These are phyloP conservation scores for Lasaia peninsularis DNA, from an alignment of 1,140 invertebrate species.

Conservation along the genomic window DNA sequence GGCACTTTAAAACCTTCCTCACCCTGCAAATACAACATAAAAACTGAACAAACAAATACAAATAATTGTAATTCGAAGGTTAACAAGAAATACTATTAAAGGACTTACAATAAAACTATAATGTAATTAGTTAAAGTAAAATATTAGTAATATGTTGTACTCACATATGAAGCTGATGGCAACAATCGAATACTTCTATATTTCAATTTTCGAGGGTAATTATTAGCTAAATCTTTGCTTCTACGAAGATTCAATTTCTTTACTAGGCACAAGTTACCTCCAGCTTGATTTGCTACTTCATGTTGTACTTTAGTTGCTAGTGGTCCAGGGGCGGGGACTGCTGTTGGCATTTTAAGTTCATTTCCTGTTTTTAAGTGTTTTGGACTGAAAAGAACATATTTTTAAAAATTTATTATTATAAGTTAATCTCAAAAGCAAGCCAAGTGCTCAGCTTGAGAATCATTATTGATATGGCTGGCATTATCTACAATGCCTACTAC, in stretches of 20 bases:
- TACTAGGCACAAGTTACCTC: slow-evolving; percentile 33
- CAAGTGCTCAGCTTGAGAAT: no score
- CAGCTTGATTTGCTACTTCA: slow-evolving; percentile 14
- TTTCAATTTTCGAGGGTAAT: slow-evolving; percentile 43
- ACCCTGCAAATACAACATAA: slow-evolving; percentile 22
- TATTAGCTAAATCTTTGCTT: slow-evolving; percentile 32
- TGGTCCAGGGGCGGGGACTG: slow-evolving; percentile 30
- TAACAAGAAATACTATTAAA: no score
- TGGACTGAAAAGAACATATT: slow-evolving; percentile 38
- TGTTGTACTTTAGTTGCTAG: slow-evolving; percentile 16
- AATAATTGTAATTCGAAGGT: no score
- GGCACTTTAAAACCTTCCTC: slow-evolving; percentile 16
- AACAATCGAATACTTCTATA: slow-evolving; percentile 47
- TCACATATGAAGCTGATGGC: slow-evolving; percentile 33
- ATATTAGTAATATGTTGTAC: slow-evolving; percentile 9
- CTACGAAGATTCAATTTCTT: slow-evolving; percentile 41
- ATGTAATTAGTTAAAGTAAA: slow-evolving; percentile 2
- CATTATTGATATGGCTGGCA: no score
- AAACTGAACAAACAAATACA: no score
- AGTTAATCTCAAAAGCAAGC: no score
- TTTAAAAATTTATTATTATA: neutral
- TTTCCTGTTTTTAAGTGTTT: slow-evolving; percentile 44
- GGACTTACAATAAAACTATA: no score
- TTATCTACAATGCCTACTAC: no score
- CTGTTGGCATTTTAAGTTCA: slow-evolving; percentile 40